Percentiles rank a stretch among this genome's conserved stretches.
Evolutionary conservation across 2,888 invertebrate genomes (phyloP).

Genomic region (Melieria crassipennis): DNA sequence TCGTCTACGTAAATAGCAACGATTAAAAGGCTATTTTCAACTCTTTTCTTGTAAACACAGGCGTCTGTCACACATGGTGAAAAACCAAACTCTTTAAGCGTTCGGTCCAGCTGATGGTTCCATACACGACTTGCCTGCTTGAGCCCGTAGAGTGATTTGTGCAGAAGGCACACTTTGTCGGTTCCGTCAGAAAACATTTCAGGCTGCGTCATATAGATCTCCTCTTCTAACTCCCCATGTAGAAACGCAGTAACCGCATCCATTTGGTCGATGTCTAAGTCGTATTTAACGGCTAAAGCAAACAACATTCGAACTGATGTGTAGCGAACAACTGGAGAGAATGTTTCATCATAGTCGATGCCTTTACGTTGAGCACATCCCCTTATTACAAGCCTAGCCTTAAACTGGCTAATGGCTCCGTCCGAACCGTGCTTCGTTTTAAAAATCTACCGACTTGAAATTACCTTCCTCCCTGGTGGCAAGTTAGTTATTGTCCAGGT

Average conservation of each 20-base stretch:
- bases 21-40: conserved; percentile 7
- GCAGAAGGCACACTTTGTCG: neutral
- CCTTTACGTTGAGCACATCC: neutral
- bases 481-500: neutral
- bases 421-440: too few relatives aligned
- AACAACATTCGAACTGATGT: conserved; percentile 4
- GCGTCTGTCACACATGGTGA: conserved; percentile 8
- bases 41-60: conserved; percentile 17
- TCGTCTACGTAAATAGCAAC: conserved; percentile 31
- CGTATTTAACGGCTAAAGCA: neutral
- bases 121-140: conserved; percentile 6
- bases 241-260: conserved; percentile 12
- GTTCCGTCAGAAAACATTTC: neutral
- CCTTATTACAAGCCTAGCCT: conserved; percentile 1
- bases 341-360: neutral
- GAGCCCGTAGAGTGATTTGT: conserved; percentile 1
- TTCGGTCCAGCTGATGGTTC: neutral
- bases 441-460: too few relatives aligned
- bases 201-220: conserved; percentile 5
- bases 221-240: neutral
- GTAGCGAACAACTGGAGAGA: neutral
- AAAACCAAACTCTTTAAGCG: neutral
- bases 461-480: neutral
- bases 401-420: neutral
- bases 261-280: neutral